phyloP scores from a whole-genome alignment of 2,888 invertebrate genomes.

The Panorpa germanica region DNA sequence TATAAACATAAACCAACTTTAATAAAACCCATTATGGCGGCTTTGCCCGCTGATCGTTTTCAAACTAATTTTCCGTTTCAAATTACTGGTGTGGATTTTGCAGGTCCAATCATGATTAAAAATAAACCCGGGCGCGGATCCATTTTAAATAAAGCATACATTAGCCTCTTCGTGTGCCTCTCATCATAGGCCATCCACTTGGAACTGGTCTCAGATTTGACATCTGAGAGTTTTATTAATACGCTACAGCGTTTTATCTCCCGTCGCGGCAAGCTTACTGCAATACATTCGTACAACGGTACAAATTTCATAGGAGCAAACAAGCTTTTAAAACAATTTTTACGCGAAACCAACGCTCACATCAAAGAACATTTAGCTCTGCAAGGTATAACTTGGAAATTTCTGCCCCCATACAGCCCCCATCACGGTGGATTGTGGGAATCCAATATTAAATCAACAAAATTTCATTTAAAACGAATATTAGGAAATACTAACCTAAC shows the following conservation, averaged over 20 bases:
- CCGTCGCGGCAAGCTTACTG: slow-evolving; percentile 12
- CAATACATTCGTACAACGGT: slow-evolving; percentile 13
- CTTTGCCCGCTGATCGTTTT: slow-evolving; percentile 9
- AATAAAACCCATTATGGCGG: slow-evolving; percentile 3
- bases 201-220: slow-evolving; percentile 12
- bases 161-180: slow-evolving; percentile 14
- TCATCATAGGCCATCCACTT: slow-evolving; percentile 13
- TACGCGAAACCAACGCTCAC: slow-evolving; percentile 3
- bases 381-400: slow-evolving; percentile 17
- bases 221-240: slow-evolving; percentile 11
- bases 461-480: slow-evolving; percentile 16
- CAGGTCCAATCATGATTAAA: too few relatives aligned
- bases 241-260: slow-evolving; percentile 11
- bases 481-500: slow-evolving; percentile 14
- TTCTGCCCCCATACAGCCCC: slow-evolving; percentile 17
- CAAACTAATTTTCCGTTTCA: slow-evolving; percentile 9
- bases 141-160: neutral
- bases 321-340: slow-evolving; percentile 10
- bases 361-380: slow-evolving; percentile 8
- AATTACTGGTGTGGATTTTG: slow-evolving; percentile 13
- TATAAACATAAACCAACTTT: slow-evolving; percentile 8
- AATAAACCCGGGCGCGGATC: slow-evolving; percentile 1
- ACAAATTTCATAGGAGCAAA: slow-evolving; percentile 14
- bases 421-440: slow-evolving; percentile 20
- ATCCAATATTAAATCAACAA: slow-evolving; percentile 17